phyloP scores from a whole-genome alignment of 2,888 invertebrate species.

The Pristionchus arcanus region DNA sequence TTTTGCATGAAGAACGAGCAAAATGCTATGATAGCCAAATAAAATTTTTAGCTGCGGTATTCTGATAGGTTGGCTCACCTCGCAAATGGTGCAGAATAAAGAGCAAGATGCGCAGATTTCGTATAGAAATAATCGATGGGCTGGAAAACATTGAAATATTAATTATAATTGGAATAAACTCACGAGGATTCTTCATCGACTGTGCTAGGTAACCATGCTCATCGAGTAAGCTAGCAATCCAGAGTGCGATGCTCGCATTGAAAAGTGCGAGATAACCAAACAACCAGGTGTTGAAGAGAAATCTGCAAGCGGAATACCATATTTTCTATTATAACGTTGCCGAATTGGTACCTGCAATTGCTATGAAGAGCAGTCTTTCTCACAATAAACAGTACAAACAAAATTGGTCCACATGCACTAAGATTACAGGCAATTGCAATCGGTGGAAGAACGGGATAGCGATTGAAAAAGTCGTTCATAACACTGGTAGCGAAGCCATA shows the following conservation, averaged over 20 bases:
- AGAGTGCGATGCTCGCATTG: background rate
- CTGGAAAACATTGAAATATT: background rate
- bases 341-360: background rate
- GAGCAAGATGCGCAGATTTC: slow-evolving; percentile 11
- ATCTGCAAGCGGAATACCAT: background rate
- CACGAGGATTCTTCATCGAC: slow-evolving; percentile 28
- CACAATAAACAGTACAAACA: background rate
- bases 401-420: background rate
- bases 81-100: background rate
- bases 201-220: slow-evolving; percentile 9
- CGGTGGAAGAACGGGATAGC: background rate
- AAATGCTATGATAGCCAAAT: no score
- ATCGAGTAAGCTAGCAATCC: background rate
- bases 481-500: background rate
- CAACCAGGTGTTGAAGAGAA: slow-evolving; percentile 2
- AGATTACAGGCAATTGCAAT: background rate
- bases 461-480: slow-evolving; percentile 15
- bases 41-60: background rate
- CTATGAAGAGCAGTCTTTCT: background rate
- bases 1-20: no score
- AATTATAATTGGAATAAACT: background rate
- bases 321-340: background rate
- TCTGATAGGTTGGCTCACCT: background rate
- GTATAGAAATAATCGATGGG: background rate
- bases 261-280: background rate